phyloP scores from a whole-genome alignment of 2,113 vertebrate species.

The Pitta sordida region DNA sequence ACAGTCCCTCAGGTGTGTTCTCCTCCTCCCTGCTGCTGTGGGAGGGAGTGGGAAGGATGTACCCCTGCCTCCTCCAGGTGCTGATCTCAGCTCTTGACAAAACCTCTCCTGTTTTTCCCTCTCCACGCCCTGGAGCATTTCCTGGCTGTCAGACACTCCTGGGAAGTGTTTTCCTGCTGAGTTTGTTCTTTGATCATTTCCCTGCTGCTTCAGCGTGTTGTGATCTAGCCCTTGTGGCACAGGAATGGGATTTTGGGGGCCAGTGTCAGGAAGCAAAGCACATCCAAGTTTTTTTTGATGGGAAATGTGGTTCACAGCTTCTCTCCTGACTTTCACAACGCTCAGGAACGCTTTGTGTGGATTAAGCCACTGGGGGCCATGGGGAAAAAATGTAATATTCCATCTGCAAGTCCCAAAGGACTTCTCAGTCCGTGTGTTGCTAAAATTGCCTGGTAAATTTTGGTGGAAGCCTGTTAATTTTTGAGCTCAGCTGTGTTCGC shows the following conservation, averaged over 20 bases:
- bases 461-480: not conserved
- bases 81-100: not conserved
- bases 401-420: not conserved
- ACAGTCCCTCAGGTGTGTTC: not conserved
- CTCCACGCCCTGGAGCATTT: not conserved
- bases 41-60: not conserved
- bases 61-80: not conserved
- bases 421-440: not conserved
- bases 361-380: not conserved
- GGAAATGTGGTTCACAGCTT: not conserved
- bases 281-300: not conserved
- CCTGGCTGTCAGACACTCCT: not conserved
- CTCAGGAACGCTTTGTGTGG: not conserved
- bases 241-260: not conserved
- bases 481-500: not conserved
- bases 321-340: not conserved
- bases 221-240: not conserved
- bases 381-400: not conserved
- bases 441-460: not conserved
- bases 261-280: accelerated
- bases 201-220: not conserved
- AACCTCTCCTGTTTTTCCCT: not conserved
- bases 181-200: not conserved
- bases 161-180: not conserved
- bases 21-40: not conserved